Evolutionary conservation across 1,140 invertebrate species (phyloP).

Genomic region (Papilio polyxenes): DNA sequence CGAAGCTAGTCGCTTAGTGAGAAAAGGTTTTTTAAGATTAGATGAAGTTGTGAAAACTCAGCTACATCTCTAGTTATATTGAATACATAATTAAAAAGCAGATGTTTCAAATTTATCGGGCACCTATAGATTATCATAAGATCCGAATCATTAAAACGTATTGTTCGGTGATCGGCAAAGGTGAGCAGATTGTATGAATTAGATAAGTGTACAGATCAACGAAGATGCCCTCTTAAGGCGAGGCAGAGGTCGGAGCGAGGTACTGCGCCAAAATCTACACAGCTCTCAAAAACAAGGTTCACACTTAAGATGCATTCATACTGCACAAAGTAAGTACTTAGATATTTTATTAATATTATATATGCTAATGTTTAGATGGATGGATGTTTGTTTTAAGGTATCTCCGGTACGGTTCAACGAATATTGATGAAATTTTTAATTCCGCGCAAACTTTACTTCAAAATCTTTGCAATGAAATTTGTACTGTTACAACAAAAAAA

Average conservation of each 20-base stretch:
- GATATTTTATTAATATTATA: not conserved
- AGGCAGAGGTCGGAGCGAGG: slow-evolving; percentile 3
- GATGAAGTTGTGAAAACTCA: too few species aligned
- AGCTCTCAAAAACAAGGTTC: not conserved
- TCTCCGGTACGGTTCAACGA: not conserved
- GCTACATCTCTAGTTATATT: not conserved
- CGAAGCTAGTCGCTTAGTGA: too few species aligned
- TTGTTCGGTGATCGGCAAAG: not conserved
- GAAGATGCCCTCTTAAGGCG: slow-evolving; percentile 25
- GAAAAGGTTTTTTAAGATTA: too few species aligned
- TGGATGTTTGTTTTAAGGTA: not conserved
- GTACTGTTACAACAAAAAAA: not conserved
- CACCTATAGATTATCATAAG: not conserved
- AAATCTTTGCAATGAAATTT: not conserved
- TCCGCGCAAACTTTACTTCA: too few species aligned
- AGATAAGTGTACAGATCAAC: slow-evolving; percentile 18
- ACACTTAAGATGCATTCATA: not conserved
- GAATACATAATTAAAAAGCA: not conserved
- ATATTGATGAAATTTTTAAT: too few species aligned
- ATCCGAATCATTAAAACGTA: slow-evolving; percentile 15
- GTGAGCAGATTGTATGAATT: not conserved
- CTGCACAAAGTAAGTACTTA: not conserved
- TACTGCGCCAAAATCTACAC: not conserved
- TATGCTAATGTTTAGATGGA: too few species aligned
- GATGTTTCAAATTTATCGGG: not conserved